A percentile compares a stretch with the other conserved stretches of the same genome.
These are phyloP conservation scores for pig (Sus scrofa) DNA, from an alignment of 2,113 vertebrate genomes.

Conservation along the genomic window T2T-Sscrofa CM000818.6:11457001-11457500, in stretches of 20 bases:
- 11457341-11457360: neutral
- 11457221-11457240: neutral
- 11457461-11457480: constrained; percentile 50
- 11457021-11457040: neutral
- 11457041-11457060: neutral
- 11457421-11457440: neutral
- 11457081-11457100: neutral
- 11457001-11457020: neutral
- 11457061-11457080: rapidly evolving
- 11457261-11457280: neutral
- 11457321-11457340: neutral
- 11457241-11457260: neutral
- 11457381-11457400: neutral
- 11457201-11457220: neutral
- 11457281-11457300: neutral
- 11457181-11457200: neutral
- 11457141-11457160: neutral
- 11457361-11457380: neutral
- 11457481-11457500: constrained; percentile 34
- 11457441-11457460: neutral
- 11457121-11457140: neutral
- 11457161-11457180: neutral
- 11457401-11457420: neutral
- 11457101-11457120: no score
- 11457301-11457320: neutral